phyloP scores from a whole-genome alignment of 2,797 vertebrate genomes.

The Myotis pilosus region DNA sequence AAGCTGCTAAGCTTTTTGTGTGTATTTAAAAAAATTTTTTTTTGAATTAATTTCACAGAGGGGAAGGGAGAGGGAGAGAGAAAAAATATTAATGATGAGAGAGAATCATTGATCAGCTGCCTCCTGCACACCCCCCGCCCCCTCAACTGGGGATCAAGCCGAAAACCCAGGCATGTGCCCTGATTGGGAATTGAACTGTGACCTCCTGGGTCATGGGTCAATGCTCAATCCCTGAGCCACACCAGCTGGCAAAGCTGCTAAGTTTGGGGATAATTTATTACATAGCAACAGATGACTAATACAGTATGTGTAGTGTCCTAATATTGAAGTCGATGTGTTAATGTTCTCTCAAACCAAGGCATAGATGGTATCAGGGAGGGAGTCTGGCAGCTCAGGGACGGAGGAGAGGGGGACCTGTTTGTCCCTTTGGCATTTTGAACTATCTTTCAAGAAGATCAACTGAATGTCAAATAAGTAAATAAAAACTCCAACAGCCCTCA shows the following conservation, averaged over 20 bases:
- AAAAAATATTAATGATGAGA: no score
- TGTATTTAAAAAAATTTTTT: no score
- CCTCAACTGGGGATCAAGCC: no score
- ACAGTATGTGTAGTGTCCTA: fast-evolving
- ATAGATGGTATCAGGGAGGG: not conserved
- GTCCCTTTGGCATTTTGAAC: not conserved
- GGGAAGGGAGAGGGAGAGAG: no score
- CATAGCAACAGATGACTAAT: fast-evolving
- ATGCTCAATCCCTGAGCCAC: no score
- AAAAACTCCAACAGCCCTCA: not conserved
- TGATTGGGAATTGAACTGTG: no score
- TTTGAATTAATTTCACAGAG: no score
- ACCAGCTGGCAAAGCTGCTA: not conserved
- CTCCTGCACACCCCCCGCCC: fast-evolving
- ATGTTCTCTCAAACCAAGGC: not conserved
- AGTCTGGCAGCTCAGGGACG: not conserved
- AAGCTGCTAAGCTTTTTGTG: no score
- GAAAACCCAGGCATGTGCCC: no score
- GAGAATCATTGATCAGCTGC: no score
- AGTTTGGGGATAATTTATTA: not conserved
- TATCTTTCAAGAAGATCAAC: not conserved
- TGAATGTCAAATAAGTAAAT: not conserved
- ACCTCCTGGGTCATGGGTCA: no score
- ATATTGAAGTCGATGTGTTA: fast-evolving
- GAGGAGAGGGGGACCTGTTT: no score